Base-by-base conservation (phyloP, 2,888 invertebrate genomes). In the Drosophila tripunctata region DNA sequence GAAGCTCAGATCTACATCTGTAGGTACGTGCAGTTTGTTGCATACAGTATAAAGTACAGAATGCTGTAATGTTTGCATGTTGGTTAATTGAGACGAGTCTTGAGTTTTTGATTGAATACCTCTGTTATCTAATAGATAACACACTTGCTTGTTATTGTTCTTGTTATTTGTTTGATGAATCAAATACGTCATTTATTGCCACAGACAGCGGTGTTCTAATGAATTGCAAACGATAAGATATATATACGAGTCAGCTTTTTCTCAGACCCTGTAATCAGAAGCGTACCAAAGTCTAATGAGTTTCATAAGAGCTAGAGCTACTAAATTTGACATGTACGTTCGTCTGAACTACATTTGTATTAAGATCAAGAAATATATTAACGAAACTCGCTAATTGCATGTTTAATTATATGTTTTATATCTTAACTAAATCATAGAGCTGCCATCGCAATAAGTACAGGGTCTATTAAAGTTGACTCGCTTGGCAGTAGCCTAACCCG, bases 201-300 rank as follows among this genome's bases (percentile, higher is more conserved):
- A 12, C 44, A 65, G 56, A 65, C 82, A 33, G 54, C 14, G 38
- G 33, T 50, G 36, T 78, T 47, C 47, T 58, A 60, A 64, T 43
- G 51, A 66, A 68, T 54, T 33, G 44, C 54, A 15, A 51, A 54
- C 75, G 75, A 78, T 78, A 78, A 84, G 79, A 78, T 51, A 52
- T 51, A 51, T 40, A 30, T 14, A 7, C 36, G 27, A 47, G 47
- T 27, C 8, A 19, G 19, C 17, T 24, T 36, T 36, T 15, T n/a
- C n/a, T n/a, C n/a, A n/a, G n/a, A n/a, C n/a, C n/a, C n/a, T n/a
- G n/a, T n/a, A n/a, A n/a, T n/a, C n/a, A n/a, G n/a, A n/a, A n/a
- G n/a, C n/a, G n/a, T n/a, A n/a, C n/a, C n/a, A n/a, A n/a, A n/a
- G n/a, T n/a, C n/a, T n/a, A n/a, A n/a, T n/a, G n/a, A n/a, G n/a